Evolutionary conservation across 2,797 vertebrate species (phyloP), one percentile per base, ranked within the genome.

Genomic region (Enteromius afrohamiltoni): DNA sequence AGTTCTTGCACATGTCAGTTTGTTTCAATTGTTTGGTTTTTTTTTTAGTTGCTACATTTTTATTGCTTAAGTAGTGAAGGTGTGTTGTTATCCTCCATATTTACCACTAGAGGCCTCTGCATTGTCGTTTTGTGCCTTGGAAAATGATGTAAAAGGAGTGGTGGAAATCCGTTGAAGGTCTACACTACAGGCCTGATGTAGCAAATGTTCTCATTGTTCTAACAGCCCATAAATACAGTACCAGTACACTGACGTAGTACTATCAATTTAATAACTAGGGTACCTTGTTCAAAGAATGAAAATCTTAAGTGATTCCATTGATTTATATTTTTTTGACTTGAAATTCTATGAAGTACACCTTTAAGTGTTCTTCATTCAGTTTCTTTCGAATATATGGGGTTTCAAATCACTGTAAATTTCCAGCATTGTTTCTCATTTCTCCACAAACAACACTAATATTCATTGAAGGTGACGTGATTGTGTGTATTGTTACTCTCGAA

Each of bases 41-140:
- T 49, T 87, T 91, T 91, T 88, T 86, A 37, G 1, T 69, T 83
- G 67, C 49, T 16, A 76, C 11, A 86, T 78, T 65, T 69, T 77
- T 79, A 64, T 79, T 65, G 77, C 64, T 77, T n/a, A 83, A 45
- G 47, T 26, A 1, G 42, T 26, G 42, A 77, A n/a, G n/a, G 65
- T 10, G 40, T 19, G 17, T 58, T 79, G 64, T 80, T 58, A n/a
- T 84, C 78, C 75, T 19, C 23, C 7, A 60, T 77, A 51, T 80
- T 26, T 26, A 81, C 21, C 83, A 82, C 73, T 83, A 90, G 80
- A 77, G 85, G 69, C 86, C 87, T 88, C 84, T 85, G 68, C 16
- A 13, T 14, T 69, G 45, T 85, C 82, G 80, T 91, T 90, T 92
- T 87, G 89, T 92, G 93, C 93, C 91, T 93, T 91, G 84, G 68